Percentiles rank a stretch among this genome's conserved stretches.
phyloP scores from a whole-genome alignment of 2,113 vertebrate genomes.

The Rhodinocichla rosea region DNA sequence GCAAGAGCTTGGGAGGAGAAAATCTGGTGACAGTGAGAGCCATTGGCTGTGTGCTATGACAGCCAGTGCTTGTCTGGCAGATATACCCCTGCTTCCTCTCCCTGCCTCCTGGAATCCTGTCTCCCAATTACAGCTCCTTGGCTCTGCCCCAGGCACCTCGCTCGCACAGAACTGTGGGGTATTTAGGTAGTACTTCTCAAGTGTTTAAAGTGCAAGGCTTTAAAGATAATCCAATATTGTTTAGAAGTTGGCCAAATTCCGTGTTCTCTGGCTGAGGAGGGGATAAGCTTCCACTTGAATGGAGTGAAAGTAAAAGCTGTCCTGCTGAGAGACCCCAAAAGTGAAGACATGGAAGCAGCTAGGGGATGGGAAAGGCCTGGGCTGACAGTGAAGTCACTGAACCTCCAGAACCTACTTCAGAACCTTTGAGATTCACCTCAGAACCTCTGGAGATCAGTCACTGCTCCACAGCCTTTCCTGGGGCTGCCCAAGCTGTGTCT shows the following conservation, averaged over 20 bases:
- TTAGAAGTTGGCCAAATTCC: background rate
- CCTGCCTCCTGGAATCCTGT: background rate
- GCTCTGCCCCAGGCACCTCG: background rate
- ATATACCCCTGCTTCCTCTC: background rate
- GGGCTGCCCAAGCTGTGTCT: background rate
- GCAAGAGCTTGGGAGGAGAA: background rate
- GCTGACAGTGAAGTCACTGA: background rate
- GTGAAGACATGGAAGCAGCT: background rate
- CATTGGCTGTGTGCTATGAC: background rate
- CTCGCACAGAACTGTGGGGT: background rate
- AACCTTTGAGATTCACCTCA: background rate
- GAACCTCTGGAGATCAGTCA: background rate
- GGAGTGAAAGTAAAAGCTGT: background rate
- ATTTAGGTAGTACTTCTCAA: background rate
- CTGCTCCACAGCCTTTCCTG: accelerated
- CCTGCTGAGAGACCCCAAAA: background rate
- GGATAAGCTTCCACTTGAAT: background rate
- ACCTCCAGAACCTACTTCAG: background rate
- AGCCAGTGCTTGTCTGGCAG: background rate
- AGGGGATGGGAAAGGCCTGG: background rate
- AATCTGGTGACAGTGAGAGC: background rate
- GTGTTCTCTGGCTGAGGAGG: background rate
- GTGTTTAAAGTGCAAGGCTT: background rate
- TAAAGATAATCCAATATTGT: background rate
- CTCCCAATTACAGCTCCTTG: background rate